Base-by-base conservation (phyloP, 2,113 vertebrate species). In the Poeciliopsis occidentalis region DNA sequence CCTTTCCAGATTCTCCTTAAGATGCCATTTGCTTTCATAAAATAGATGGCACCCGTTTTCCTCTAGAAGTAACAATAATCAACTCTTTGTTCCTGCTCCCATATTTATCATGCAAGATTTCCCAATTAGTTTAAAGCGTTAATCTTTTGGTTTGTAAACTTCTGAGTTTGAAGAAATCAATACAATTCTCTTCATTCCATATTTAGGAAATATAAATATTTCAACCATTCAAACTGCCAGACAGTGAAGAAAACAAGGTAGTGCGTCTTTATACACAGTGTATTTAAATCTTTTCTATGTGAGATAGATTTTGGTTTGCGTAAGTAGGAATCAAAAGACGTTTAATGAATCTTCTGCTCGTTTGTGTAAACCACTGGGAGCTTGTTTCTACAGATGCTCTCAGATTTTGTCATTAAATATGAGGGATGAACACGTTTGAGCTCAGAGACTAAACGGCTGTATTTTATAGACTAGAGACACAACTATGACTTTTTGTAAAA, bases 401-500 rank as follows among this genome's bases (percentile, higher is more conserved):
- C 22, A 1, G 70, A 80, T 85, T 82, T 76, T 69, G 73, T 80
- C 32, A 17, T 82, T 76, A 75, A 80, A 54, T 83, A 73, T 34
- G 75, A 84, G 62, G 41, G 82, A 80, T 39, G 41, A 72, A 84
- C 73, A 78, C 70, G 70, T 85, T 65, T 51, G 34, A 84, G 60
- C 82, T 88, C 89, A 72, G 71, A 73, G 83, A 91, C 89, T 89
- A 81, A 90, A 89, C 81, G 71, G 85, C 87, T 90, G 87, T 91
- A 87, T 93, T 94, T 91, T 92, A 78, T 93, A 94, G 91, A 79
- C 71, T 94, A 94, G 91, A 74, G 67, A 63, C 76, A n/a, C 76
- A 82, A 84, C 76, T 83, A 76, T 85, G 44, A 57, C 51, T 57
- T 76, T 78, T 89, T 93, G 83, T 93, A 37, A 37, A 37, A 10